Conservation (phyloP, 2,888 invertebrate species). For the Rotaria macrura region DNA sequence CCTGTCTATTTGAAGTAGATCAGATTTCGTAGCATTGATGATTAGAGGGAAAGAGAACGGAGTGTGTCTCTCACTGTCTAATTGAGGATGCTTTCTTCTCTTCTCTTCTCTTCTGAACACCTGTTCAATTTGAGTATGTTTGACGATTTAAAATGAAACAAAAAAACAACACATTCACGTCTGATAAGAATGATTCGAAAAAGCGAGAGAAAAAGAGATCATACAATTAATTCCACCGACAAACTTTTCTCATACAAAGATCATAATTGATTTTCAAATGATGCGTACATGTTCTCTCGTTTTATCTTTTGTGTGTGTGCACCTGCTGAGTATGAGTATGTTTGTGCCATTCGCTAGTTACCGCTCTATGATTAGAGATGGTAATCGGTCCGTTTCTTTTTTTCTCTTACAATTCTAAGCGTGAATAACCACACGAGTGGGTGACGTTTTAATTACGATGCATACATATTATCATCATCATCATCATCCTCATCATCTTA, state of each 20-base stretch:
- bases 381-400: not conserved
- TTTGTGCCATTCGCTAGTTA: conserved; percentile 7
- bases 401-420: not conserved
- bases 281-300: conserved; percentile 15
- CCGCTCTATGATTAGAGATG: conserved; percentile 7
- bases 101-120: not conserved
- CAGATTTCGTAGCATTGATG: not conserved
- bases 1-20: not conserved
- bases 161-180: not conserved
- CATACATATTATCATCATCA: not conserved
- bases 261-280: conserved; percentile 20
- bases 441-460: not conserved
- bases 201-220: not conserved
- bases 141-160: not conserved
- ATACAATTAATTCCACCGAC: not conserved
- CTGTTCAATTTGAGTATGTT: not conserved
- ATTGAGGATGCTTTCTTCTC: not conserved
- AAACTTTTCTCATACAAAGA: not conserved
- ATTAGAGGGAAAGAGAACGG: not conserved
- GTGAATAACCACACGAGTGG: not conserved
- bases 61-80: not conserved
- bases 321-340: not conserved
- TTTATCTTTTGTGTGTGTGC: not conserved
- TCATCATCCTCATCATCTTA: not conserved
- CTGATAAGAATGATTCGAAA: not conserved